Conservation (phyloP, 1,140 invertebrate species). For the Microvelia longipes region DNA sequence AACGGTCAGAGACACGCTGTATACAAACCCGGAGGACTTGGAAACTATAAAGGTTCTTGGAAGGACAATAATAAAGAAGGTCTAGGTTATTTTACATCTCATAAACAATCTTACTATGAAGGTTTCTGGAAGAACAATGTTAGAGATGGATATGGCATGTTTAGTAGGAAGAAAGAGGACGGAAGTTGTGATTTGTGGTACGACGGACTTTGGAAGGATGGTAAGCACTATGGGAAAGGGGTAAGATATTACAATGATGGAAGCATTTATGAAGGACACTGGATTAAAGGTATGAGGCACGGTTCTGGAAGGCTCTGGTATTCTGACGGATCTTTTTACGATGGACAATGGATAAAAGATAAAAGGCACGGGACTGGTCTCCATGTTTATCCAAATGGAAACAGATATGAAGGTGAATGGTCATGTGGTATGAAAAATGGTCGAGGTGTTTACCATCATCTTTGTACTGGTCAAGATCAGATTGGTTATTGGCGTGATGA, state of each 20-base stretch:
- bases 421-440: constrained; percentile 37
- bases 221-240: constrained; percentile 1
- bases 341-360: constrained; percentile 34
- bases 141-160: constrained; percentile 28
- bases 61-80: neutral
- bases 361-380: constrained; percentile 33
- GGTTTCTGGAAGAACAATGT: constrained; percentile 33
- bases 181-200: constrained; percentile 29
- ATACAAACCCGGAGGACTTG: neutral
- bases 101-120: constrained; percentile 30
- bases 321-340: constrained; percentile 36
- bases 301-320: constrained; percentile 49
- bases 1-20: neutral
- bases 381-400: constrained; percentile 36
- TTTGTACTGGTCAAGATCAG: constrained; percentile 41
- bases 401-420: constrained; percentile 45
- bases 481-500: constrained; percentile 38
- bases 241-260: constrained; percentile 33
- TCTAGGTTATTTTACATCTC: neutral
- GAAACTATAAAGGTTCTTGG: neutral
- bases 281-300: constrained; percentile 37
- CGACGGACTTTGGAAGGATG: constrained; percentile 33
- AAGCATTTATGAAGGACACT: constrained; percentile 44
- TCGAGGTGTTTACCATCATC: constrained; percentile 40
- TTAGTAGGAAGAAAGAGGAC: constrained; percentile 29